Conservation (phyloP, 2,888 invertebrate genomes). For the Camponotus fellah region DNA sequence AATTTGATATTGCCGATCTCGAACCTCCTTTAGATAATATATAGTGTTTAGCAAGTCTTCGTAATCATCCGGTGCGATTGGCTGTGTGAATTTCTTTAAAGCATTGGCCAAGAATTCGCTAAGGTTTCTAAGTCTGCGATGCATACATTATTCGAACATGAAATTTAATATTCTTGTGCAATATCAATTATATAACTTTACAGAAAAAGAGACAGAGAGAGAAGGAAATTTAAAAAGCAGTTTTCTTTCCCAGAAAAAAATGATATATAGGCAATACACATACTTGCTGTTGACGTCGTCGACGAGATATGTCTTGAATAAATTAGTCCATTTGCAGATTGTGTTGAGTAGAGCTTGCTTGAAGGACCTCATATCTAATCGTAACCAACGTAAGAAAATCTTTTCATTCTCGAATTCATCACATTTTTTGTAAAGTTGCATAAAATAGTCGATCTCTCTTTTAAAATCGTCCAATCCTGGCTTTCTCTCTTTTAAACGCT, state of each 20-base stretch:
- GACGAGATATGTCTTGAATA: constrained; percentile 95
- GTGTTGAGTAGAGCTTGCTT: constrained; percentile 94
- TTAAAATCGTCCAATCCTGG: constrained; percentile 80
- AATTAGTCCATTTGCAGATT: constrained; percentile 95
- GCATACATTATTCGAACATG: constrained; percentile 18
- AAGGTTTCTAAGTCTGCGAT: constrained; percentile 90
- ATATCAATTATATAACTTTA: background rate
- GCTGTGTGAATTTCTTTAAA: constrained; percentile 90
- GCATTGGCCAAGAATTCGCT: constrained; percentile 93
- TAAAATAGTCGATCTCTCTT: constrained; percentile 91
- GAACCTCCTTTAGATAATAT: constrained; percentile 92
- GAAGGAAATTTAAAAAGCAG: background rate
- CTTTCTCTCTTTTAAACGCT: constrained; percentile 74
- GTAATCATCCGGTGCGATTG: constrained; percentile 94
- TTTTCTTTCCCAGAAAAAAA: background rate
- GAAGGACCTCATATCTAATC: constrained; percentile 92
- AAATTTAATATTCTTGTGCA: background rate
- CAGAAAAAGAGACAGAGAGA: background rate
- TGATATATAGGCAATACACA: background rate
- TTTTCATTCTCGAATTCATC: constrained; percentile 89
- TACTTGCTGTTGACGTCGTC: constrained; percentile 89
- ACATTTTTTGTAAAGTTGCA: constrained; percentile 92
- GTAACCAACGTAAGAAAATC: constrained; percentile 93
- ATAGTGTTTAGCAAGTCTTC: constrained; percentile 94
- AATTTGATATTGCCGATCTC: constrained; percentile 92